phyloP scores from a whole-genome alignment of 2,888 invertebrate genomes.

The Coecobrya sp. region DNA sequence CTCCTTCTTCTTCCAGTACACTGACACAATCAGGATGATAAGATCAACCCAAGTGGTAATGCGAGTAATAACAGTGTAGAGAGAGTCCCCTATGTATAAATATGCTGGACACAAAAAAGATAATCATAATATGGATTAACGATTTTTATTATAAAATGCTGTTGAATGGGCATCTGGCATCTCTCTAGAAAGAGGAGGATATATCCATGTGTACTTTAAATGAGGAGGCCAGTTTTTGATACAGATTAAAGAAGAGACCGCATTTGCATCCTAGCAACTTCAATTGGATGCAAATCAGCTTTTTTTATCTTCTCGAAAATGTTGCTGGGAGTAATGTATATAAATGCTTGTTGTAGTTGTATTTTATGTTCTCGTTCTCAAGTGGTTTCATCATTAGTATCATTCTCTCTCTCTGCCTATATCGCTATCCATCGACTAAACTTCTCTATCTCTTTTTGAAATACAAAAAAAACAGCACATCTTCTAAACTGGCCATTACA shows the following conservation, averaged over 20 bases:
- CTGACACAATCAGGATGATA: conserved; percentile 29
- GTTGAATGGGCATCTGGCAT: not conserved
- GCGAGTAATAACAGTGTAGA: conserved; percentile 47
- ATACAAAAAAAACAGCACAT: not conserved
- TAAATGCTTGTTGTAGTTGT: conserved; percentile 43
- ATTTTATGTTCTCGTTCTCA: conserved; percentile 1
- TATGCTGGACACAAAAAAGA: no score
- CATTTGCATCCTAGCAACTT: not conserved
- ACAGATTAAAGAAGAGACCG: not conserved
- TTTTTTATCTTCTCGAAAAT: conserved; percentile 30
- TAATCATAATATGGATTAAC: not conserved
- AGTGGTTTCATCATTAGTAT: conserved; percentile 25
- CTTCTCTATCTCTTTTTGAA: not conserved
- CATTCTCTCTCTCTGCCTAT: not conserved
- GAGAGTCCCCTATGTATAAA: no score
- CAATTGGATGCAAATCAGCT: conserved; percentile 52
- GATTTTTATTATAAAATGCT: not conserved
- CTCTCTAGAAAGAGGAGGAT: not conserved
- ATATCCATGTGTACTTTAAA: not conserved
- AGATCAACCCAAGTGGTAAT: conserved; percentile 29
- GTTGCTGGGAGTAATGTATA: not conserved
- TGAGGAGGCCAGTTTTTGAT: not conserved
- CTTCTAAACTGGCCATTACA: conserved; percentile 20
- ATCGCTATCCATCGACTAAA: no score
- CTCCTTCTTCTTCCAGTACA: not conserved